Evolutionary conservation across 2,797 vertebrate genomes (phyloP), one percentile per base, ranked within the genome.

Genomic region (Prunella strophiata): DNA sequence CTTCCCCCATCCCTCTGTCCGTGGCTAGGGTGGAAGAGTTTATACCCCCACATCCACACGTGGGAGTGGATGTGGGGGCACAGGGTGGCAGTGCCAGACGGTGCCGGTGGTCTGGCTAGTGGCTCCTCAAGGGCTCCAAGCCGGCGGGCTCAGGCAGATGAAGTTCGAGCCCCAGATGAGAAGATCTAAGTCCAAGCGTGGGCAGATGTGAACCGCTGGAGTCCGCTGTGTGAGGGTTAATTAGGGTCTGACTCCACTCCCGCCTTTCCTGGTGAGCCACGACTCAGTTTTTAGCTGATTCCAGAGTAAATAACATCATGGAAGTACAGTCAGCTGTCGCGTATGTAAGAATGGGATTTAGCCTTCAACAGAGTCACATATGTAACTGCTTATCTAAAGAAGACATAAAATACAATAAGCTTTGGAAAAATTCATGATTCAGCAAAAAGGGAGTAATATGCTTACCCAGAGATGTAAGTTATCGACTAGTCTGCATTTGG

Each of bases 311-410:
- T 57, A 93, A 58, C n/a, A 25, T 88, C 27, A 66, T 87, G 70
- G 81, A 94, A 96, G 81, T 80, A 73, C 8, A 61, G 59, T 88
- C 79, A 96, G 84, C 66, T 87, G 88, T 93, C 94, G 68, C 21
- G 45, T 81, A 45, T 88, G 78, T 61, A 89, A 71, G 75, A 79
- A 89, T 25, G 66, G 72, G 81, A 66, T 93, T 96, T 92, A 94
- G 76, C 36, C 62, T 88, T 95, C 91, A 48, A 81, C 95, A 21
- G 65, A 76, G 92, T 89, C 79, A 95, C 94, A 95, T 96, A 96
- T 96, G 96, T 94, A 96, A 96, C 83, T 50, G 93, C 70, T 89
- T 95, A 94, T 96, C 80, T 91, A 66, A 95, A 93, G 86, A 87
- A 88, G 80, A 74, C 57, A 85, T 96, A 95, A 94, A 95, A 91